A percentile compares a stretch with the other conserved stretches of the same genome.
Evolutionary conservation across 2,888 invertebrate species (phyloP).

Genomic region (Mythimna loreyi): DNA sequence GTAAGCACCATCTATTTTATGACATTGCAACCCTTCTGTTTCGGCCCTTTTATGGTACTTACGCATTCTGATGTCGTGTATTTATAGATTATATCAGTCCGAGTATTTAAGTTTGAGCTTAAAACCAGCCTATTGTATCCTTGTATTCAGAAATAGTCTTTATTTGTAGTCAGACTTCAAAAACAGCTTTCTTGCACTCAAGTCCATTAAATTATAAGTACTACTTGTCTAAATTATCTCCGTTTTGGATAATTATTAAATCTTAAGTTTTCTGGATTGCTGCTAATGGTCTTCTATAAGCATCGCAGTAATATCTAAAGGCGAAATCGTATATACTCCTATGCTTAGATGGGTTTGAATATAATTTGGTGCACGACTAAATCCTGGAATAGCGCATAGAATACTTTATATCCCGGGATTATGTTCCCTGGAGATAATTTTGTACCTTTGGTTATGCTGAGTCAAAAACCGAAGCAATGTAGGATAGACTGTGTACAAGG

Average conservation of each 20-base stretch:
- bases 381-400: no score
- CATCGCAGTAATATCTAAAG: no score
- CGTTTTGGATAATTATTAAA: no score
- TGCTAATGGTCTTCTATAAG: no score
- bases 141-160: neutral
- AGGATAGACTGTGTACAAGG: neutral
- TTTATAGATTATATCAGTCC: constrained; percentile 10
- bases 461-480: neutral
- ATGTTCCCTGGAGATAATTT: no score
- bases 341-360: no score
- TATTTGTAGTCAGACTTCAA: neutral
- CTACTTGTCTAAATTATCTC: no score
- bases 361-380: no score
- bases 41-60: constrained; percentile 21
- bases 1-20: constrained; percentile 41
- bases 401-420: no score
- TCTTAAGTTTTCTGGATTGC: no score
- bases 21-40: constrained; percentile 13
- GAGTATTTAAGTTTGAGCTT: constrained; percentile 5
- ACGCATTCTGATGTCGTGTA: neutral
- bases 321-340: no score
- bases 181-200: neutral
- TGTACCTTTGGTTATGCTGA: no score
- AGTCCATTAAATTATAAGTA: neutral
- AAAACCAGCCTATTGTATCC: neutral